Evolutionary conservation across 2,113 vertebrate genomes (phyloP).

Genomic region (Hippocampus comes): DNA sequence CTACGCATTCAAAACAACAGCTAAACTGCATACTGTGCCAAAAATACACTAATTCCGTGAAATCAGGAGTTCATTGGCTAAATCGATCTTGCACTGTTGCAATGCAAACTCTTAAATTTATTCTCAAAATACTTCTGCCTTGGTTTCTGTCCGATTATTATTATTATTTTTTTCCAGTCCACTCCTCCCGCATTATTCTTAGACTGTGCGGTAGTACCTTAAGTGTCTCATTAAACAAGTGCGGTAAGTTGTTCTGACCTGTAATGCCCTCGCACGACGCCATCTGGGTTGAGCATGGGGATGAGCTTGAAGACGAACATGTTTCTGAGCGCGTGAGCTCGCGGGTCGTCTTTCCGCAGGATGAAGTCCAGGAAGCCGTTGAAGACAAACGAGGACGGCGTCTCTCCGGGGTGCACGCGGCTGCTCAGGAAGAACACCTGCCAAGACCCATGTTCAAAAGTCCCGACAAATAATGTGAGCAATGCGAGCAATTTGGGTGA

Average conservation of each 20-base stretch:
- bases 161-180: too few relatives aligned
- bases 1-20: conserved; percentile 53
- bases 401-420: conserved; percentile 94
- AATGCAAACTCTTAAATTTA: too few relatives aligned
- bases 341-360: conserved; percentile 86
- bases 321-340: conserved; percentile 82
- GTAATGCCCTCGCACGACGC: conserved; percentile 92
- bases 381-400: conserved; percentile 94
- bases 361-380: conserved; percentile 96
- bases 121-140: too few relatives aligned
- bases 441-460: not conserved
- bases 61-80: too few relatives aligned
- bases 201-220: not conserved
- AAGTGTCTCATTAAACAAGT: not conserved
- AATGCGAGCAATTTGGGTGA: too few relatives aligned
- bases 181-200: too few relatives aligned
- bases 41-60: too few relatives aligned
- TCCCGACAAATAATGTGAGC: too few relatives aligned
- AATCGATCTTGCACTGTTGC: too few relatives aligned
- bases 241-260: conserved; percentile 67
- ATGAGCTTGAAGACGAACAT: conserved; percentile 97
- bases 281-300: conserved; percentile 96
- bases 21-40: too few relatives aligned
- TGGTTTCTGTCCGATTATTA: too few relatives aligned
- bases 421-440: conserved; percentile 97